Conservation (phyloP, 2,888 invertebrate genomes). For the Caradrina clavipalpis region DNA sequence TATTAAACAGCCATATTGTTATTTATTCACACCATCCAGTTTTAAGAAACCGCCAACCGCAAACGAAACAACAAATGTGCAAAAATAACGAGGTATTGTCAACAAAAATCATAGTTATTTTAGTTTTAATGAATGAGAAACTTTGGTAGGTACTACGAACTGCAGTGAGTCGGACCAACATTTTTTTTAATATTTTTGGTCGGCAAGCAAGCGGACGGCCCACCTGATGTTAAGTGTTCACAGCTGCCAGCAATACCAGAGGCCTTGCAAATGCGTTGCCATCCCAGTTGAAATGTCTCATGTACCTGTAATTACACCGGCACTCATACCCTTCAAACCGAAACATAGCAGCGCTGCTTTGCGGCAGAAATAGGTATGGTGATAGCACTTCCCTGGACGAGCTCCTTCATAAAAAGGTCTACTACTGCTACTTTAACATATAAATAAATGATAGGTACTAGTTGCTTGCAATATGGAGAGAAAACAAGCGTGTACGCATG, state of each 20-base stretch:
- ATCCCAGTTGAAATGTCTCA: too few relatives aligned
- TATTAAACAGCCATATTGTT: slow-evolving; percentile 13
- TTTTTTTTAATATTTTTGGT: too few relatives aligned
- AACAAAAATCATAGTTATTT: slow-evolving; percentile 47
- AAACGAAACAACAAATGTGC: slow-evolving; percentile 15
- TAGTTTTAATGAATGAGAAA: slow-evolving; percentile 23
- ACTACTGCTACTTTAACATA: background rate
- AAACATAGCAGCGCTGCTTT: too few relatives aligned
- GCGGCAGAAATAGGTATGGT: too few relatives aligned
- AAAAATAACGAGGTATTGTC: slow-evolving; percentile 16
- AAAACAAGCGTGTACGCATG: slow-evolving; percentile 30
- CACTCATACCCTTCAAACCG: too few relatives aligned
- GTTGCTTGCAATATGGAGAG: slow-evolving; percentile 10
- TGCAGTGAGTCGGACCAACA: background rate
- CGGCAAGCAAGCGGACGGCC: too few relatives aligned
- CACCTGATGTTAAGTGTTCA: too few relatives aligned
- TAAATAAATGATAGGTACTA: background rate
- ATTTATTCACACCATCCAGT: slow-evolving; percentile 3
- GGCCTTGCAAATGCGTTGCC: too few relatives aligned
- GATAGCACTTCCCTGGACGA: too few relatives aligned
- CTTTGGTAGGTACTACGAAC: background rate
- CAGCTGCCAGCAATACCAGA: too few relatives aligned
- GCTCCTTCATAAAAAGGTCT: too few relatives aligned
- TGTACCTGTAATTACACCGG: too few relatives aligned
- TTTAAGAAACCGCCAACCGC: slow-evolving; percentile 39